Evolutionary conservation across 2,888 invertebrate species (phyloP), one percentile per base, ranked within the genome.

Genomic region (Lasioglossum zephyrum): DNA sequence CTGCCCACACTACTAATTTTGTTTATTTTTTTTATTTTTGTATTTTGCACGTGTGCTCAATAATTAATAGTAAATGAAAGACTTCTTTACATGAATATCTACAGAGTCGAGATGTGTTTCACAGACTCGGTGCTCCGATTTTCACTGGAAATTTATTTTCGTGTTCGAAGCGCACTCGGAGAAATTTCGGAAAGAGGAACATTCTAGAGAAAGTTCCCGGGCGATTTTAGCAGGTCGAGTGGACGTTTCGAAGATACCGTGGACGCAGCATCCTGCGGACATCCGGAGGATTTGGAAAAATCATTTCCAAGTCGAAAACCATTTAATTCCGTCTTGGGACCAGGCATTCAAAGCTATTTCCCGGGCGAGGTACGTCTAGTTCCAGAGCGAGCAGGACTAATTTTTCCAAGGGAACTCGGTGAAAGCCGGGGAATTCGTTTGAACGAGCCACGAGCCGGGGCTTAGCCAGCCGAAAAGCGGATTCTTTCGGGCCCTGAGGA

Each of bases 391-490:
- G 39, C n/a, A 6, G 70, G 41, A 70, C 41, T 41, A 70, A 70
- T 41, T 41, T 41, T 41, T 39, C 39, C 70, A 39, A 18, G 31
- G n/a, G 36, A 49, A 66, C 22, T 22, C 22, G 39, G 36, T 73
- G 53, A 69, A 39, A 22, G 39, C 31, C 57, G 3, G 18, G 13
- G 44, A 63, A 36, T 53, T 41, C 39, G 70, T 41, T 77, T 77
- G 57, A 57, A 57, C 63, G 49, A 77, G 53, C 53, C 57, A 70
- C 77, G 66, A 39, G 16, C 4, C n/a, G 44, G 4, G 47, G 41
- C 16, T 63, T 18, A 18, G n/a, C 18, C 26, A 22, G 36, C 53
- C 53, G 66, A 73, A 26, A 31, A n/a, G 39, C 44, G 60, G 36
- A 47, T 39, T 57, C 26, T 69, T 31, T 53, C 39, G n/a, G 57